Evolutionary conservation across 2,797 vertebrate genomes (phyloP), one percentile per base, ranked within the genome.

Genomic region (Channallabes apus): DNA sequence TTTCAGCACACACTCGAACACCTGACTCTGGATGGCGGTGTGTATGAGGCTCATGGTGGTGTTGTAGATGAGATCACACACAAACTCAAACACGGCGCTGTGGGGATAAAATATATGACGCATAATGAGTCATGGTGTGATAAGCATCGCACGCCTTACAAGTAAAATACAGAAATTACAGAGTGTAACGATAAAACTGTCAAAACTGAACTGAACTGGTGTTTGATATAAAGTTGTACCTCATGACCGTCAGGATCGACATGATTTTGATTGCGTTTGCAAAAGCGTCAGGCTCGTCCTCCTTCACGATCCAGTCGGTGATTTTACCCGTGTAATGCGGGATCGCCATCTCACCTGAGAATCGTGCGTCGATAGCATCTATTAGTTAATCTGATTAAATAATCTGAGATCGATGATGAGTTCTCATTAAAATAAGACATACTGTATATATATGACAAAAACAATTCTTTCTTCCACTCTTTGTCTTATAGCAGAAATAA

Each of bases 291-390:
- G 94, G 90, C 3, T 93, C 82, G 0, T 93, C 89, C 79, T 97
- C 93, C 0, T 93, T 95, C 65, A 94, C 91, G 90, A 97, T 96
- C 96, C 96, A 97, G 92, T 97, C 96, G 0, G 96, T 94, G 89
- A 98, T 92, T 0, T 89, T 93, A 0, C 97, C 97, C 0, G 94
- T 97, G 91, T 97, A 98, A 87, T 95, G 94, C 0, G 97, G 97
- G 38, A 98, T 83, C 0, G 96, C 96, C 96, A 98, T 97, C 94
- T 98, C 97, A 64, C 96, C 97, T 98, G 92, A 75, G 41, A 65
- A 67, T 9, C 24, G 32, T 7, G 38, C 6, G 17, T 51, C 46
- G 46, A 51, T 12, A 51, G 11, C 46, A 11, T 2, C 3, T 51
- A 3, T 51, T 51, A 51, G 46, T 12, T 51, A 12, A 14, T 51